Evolutionary conservation across 2,113 vertebrate species (phyloP), one percentile per base, ranked within the genome.

Genomic region (Tilapia sparmanii): DNA sequence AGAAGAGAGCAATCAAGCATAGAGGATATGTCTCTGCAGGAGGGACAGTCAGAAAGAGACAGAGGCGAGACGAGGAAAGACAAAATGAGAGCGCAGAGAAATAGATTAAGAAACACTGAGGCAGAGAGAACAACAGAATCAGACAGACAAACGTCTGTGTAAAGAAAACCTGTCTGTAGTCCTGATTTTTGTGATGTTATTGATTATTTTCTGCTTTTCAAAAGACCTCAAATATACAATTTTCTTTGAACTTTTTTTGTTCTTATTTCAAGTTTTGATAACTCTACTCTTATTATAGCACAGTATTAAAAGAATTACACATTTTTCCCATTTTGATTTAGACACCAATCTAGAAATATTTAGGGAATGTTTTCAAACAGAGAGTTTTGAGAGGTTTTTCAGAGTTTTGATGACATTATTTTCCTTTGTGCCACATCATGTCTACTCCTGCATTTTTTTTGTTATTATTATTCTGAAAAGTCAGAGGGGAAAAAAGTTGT

Each of bases 1-100:
- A 92, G 90, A 93, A 82, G 89, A 80, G 85, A 73, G 83, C 93
- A 95, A 95, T 94, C 93, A 95, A 94, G 91, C 88, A 85, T 82
- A 63, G 82, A 91, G 84, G 83, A 91, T 87, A 82, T 78, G 83
- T 87, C 95, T 88, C 92, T 45, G 55, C 93, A 85, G 92, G 95
- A 93, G 86, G 90, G 87, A 91, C 80, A 71, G 84, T 81, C 33
- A 81, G 82, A 54, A 19, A 82, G 45, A 89, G 84, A 87, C 45
- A 83, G 66, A 35, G 84, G 66, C 24, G 26, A 90, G 66, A 57
- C 2, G 52, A 59, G 45, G 73, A 71, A 52, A 85, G 85, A 81
- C 38, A 91, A 80, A 85, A 71, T 52, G 47, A 85, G 29, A 86
- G 55, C 8, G 19, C 5, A 22, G 53, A 55, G 40, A 53, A 84